A percentile compares a stretch with the other conserved stretches of the same genome.
phyloP scores from a whole-genome alignment of 2,888 invertebrate species.

The Asteroscopus sphinx region DNA sequence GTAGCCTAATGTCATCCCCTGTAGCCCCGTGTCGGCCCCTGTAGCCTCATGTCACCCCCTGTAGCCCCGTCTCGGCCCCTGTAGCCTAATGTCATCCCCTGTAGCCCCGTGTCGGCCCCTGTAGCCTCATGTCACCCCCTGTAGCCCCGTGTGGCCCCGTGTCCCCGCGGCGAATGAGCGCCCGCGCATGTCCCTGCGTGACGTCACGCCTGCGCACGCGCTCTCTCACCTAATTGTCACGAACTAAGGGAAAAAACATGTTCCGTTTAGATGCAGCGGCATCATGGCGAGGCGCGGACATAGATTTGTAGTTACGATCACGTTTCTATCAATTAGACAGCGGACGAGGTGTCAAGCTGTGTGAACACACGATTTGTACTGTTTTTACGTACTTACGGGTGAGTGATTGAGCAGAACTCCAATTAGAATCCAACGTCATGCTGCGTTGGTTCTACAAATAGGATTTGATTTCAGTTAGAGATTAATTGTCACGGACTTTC shows the following conservation, averaged over 20 bases:
- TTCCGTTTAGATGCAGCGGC: slow-evolving; percentile 10
- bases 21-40: too few relatives aligned
- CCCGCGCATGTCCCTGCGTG: slow-evolving; percentile 42
- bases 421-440: not conserved
- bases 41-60: too few relatives aligned
- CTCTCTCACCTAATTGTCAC: slow-evolving; percentile 60
- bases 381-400: not conserved
- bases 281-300: slow-evolving; percentile 3
- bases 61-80: too few relatives aligned
- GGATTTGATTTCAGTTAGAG: too few relatives aligned
- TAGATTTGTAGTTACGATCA: not conserved
- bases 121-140: not conserved
- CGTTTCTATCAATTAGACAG: not conserved
- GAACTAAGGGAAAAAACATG: slow-evolving; percentile 42
- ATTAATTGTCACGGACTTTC: too few relatives aligned
- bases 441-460: not conserved
- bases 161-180: slow-evolving; percentile 39
- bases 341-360: not conserved
- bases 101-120: too few relatives aligned
- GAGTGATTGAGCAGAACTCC: not conserved
- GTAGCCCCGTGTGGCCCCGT: slow-evolving; percentile 2
- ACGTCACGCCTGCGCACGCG: slow-evolving; percentile 40
- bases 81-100: too few relatives aligned
- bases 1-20: too few relatives aligned
- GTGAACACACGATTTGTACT: not conserved